Evolutionary conservation across 2,797 vertebrate genomes (phyloP).

Genomic region (Alectoris magna): DNA sequence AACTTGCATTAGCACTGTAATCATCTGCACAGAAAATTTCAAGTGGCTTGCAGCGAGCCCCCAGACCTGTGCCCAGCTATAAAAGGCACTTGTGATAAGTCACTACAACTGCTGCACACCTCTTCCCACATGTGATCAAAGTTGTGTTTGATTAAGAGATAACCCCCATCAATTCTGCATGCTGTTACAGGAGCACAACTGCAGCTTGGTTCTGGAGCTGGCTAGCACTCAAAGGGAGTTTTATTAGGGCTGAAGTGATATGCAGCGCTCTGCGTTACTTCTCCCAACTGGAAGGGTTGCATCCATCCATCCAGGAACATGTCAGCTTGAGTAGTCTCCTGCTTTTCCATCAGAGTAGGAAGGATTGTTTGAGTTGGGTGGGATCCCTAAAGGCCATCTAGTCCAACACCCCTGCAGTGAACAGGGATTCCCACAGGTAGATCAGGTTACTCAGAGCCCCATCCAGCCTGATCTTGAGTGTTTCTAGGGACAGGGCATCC

Average conservation of each 20-base stretch:
- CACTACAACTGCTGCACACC: neutral
- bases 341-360: neutral
- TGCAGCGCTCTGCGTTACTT: neutral
- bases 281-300: neutral
- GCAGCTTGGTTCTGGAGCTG: neutral
- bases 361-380: no score
- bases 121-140: neutral
- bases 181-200: neutral
- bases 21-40: neutral
- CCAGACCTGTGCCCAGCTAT: neutral
- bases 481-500: no score
- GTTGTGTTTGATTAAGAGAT: neutral
- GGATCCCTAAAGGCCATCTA: no score
- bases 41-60: neutral
- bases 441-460: no score
- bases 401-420: no score
- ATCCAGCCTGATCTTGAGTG: no score
- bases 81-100: conserved; percentile 12
- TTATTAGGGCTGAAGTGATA: neutral
- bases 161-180: neutral
- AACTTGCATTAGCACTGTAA: conserved; percentile 1
- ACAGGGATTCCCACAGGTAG: no score
- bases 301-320: neutral
- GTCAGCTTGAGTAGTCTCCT: neutral
- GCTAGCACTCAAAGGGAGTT: neutral